phyloP scores from a whole-genome alignment of 2,113 vertebrate genomes.

The Panthera uncia region DNA sequence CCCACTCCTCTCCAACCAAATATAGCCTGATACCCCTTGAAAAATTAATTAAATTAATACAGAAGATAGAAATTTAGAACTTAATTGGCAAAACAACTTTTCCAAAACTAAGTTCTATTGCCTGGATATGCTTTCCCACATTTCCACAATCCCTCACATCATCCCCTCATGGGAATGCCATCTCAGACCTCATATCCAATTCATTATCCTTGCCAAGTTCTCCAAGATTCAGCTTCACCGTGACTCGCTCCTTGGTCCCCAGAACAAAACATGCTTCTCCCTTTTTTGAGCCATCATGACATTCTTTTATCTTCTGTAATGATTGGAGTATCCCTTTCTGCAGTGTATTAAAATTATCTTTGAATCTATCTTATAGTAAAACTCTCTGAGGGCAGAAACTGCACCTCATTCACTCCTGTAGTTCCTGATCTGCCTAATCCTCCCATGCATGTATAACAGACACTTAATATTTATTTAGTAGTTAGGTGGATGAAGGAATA shows the following conservation, averaged over 20 bases:
- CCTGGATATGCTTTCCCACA: not conserved
- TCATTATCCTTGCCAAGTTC: not conserved
- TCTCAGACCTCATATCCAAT: not conserved
- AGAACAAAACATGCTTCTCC: not conserved
- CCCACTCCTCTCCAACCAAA: not conserved
- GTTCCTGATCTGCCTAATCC: not conserved
- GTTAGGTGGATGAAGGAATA: not conserved
- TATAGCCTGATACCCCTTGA: not conserved
- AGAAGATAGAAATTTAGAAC: not conserved
- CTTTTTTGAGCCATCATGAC: not conserved
- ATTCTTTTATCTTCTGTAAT: too few relatives aligned
- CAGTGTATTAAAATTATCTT: not conserved
- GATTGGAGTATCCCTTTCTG: not conserved
- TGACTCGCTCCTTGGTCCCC: not conserved
- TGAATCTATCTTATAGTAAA: not conserved
- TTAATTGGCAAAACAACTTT: not conserved
- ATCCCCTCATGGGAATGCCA: not conserved
- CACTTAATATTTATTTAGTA: not conserved
- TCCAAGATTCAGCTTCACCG: not conserved
- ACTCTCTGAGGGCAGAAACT: not conserved
- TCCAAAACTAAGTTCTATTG: not conserved
- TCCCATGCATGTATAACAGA: not conserved
- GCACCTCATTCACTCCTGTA: too few relatives aligned
- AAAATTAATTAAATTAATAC: not conserved
- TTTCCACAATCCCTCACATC: rapidly evolving